phyloP scores from a whole-genome alignment of 2,113 vertebrate genomes.

The Saguinus imperator region DNA sequence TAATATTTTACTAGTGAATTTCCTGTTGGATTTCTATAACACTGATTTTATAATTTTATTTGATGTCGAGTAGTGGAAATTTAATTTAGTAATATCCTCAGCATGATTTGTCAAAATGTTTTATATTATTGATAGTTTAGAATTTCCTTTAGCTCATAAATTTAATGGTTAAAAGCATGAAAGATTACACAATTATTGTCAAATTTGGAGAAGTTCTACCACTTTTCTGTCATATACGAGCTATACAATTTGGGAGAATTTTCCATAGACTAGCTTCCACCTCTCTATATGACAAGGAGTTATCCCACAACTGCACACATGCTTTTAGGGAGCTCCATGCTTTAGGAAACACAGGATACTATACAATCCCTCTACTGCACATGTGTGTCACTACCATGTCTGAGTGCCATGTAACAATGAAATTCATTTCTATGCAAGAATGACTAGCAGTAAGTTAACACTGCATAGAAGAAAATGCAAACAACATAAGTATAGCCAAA shows the following conservation, averaged over 20 bases:
- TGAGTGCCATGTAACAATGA: not conserved
- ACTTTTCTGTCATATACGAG: not conserved
- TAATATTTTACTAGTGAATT: not conserved
- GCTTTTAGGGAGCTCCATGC: too few species aligned
- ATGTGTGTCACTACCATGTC: fast-evolving
- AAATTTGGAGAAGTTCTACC: not conserved
- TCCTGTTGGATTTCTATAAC: not conserved
- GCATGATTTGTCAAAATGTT: not conserved
- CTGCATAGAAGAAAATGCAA: not conserved
- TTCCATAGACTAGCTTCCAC: not conserved
- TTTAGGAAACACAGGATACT: not conserved
- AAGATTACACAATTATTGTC: not conserved
- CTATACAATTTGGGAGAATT: not conserved
- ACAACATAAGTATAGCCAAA: not conserved
- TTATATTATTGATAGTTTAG: not conserved
- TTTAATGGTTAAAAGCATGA: not conserved
- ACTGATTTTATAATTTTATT: not conserved
- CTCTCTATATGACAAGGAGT: not conserved
- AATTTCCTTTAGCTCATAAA: not conserved
- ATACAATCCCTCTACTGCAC: not conserved
- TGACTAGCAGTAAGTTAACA: not conserved
- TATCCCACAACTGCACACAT: not conserved
- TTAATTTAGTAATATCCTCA: not conserved
- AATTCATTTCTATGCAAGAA: not conserved
- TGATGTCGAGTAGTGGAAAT: not conserved